phyloP scores from a whole-genome alignment of 1,140 invertebrate genomes.

The Pseudomyrmex gracilis region DNA sequence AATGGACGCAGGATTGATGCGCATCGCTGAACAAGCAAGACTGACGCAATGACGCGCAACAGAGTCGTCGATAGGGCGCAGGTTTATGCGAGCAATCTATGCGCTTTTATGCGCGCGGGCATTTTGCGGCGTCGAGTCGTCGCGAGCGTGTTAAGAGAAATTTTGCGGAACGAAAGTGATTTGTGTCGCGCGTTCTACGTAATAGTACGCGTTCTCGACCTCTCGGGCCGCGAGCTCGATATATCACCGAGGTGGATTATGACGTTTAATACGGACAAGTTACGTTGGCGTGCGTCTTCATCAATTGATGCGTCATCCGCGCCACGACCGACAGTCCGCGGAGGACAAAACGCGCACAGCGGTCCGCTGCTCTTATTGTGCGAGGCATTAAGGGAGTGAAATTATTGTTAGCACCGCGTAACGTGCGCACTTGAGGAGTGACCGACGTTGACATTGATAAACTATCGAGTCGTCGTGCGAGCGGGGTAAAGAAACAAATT shows the following conservation, averaged over 20 bases:
- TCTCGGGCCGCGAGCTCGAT: conserved; percentile 57
- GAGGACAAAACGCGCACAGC: conserved; percentile 37
- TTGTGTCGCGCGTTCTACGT: conserved; percentile 45
- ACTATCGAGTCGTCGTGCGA: not conserved
- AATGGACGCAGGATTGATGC: conserved; percentile 23
- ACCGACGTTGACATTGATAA: conserved; percentile 33
- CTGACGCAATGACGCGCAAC: conserved; percentile 4
- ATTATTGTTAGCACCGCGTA: conserved; percentile 59
- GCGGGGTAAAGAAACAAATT: not conserved
- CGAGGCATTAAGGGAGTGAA: conserved; percentile 60
- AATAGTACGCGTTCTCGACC: conserved; percentile 47
- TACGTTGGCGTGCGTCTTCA: conserved; percentile 70
- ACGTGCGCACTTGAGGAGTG: conserved; percentile 18
- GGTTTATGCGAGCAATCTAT: conserved; percentile 23
- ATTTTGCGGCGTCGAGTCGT: conserved; percentile 36
- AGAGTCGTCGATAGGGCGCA: conserved; percentile 36
- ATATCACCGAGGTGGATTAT: conserved; percentile 63
- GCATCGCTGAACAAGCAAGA: not conserved
- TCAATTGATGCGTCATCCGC: conserved; percentile 58
- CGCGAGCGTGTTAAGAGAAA: conserved; percentile 47
- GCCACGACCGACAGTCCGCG: conserved; percentile 13
- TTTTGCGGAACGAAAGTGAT: conserved; percentile 69
- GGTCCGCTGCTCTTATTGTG: conserved; percentile 33
- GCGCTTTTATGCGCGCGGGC: conserved; percentile 20
- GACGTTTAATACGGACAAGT: conserved; percentile 71